Base-by-base conservation (phyloP, 2,113 vertebrate genomes). In the human region DNA sequence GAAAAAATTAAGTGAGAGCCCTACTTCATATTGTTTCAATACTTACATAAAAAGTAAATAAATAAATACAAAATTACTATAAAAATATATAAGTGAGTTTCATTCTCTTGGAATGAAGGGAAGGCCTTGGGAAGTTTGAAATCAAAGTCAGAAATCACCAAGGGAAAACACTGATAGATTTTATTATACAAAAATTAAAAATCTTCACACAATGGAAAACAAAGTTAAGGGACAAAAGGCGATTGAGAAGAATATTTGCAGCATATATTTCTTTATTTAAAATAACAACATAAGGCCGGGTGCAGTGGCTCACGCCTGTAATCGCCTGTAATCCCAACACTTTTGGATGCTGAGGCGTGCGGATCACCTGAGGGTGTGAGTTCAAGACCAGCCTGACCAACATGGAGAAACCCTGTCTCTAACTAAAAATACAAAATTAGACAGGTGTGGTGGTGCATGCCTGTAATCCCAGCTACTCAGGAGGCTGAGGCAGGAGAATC, bases 181-280 rank as follows among this genome's bases (percentile, higher is more conserved):
- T 87, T 66, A 83, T 86, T 45, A 8, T 48, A 89, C 50, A 57
- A 88, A 88, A 83, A 68, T 3, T 73, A 43, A 79, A 96, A 94
- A 90, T 68, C 55, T 73, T 0, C 17, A 32, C 9, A 16, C 35
- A 57, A 76, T 83, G 12, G 32, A 88, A n/a, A 86, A 73, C 18
- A 45, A 61, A 92, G 17, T 57, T 73, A 83, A 90, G 90, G 75
- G 75, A 82, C 48, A 72, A 66, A 85, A 59, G 35, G 2, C 12
- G 32, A 59, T 16, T 18, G 22, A 82, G 30, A 48, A 89, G 30
- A 59, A 10, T 10, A 82, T 48, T 76, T 76, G 3, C 0, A 57
- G 14, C 38, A 48, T 55, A 32, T 48, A 6, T 13, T 68, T 61
- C 55, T 95, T 57, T 64, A 81, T 81, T 80, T 78, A 32, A 72